Evolutionary conservation across 1,140 invertebrate species (phyloP).

Genomic region (Luehdorfia chinensis): DNA sequence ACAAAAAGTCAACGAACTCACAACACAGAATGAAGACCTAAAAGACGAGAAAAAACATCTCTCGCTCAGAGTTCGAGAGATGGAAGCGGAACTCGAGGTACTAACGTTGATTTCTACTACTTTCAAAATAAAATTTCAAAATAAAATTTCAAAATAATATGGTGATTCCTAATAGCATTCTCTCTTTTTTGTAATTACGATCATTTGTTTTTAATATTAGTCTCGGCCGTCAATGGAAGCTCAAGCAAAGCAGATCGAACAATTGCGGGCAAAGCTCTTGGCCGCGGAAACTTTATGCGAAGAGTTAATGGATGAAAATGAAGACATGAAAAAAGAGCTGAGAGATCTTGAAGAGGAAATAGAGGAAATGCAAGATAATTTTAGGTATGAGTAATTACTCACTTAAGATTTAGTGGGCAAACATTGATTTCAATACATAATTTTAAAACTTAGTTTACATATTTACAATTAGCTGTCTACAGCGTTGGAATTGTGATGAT

Average conservation of each 20-base stretch:
- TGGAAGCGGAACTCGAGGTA: constrained; percentile 83
- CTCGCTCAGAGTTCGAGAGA: constrained; percentile 82
- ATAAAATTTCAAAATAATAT: no score
- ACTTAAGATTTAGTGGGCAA: no score
- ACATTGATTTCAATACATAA: no score
- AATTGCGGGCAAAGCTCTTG: constrained; percentile 87
- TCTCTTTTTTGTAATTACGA: no score
- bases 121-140: no score
- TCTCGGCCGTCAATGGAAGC: constrained; percentile 73
- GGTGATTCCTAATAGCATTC: no score
- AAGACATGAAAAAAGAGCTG: constrained; percentile 96
- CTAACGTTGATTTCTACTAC: no score
- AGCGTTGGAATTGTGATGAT: no score
- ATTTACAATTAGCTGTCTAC: no score
- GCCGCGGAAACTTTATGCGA: constrained; percentile 93
- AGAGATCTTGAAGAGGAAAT: constrained; percentile 96
- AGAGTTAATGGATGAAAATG: constrained; percentile 97
- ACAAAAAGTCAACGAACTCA: constrained; percentile 90
- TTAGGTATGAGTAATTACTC: no score
- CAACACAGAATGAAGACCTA: constrained; percentile 86
- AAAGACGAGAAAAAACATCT: constrained; percentile 89
- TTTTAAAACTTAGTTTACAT: no score
- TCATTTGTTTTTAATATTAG: constrained; percentile 38
- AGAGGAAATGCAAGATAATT: constrained; percentile 98
- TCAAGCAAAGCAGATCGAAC: constrained; percentile 79